Evolutionary conservation across 2,888 invertebrate genomes (phyloP).

Genomic region (Drosophila ezoana): DNA sequence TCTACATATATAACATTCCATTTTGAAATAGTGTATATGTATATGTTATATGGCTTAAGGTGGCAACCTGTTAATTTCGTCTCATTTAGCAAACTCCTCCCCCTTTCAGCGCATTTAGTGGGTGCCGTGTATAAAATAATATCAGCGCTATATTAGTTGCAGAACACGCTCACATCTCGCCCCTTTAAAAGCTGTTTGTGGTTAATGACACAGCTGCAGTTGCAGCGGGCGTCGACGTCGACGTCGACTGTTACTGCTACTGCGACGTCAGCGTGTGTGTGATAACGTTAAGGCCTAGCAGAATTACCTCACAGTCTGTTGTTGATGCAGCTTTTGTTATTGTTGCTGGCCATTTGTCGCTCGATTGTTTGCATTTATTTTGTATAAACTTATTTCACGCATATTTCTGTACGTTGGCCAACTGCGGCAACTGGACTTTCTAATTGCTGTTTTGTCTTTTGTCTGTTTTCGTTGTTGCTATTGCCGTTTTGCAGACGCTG

Average conservation of each 20-base stretch:
- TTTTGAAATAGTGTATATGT: too few species aligned
- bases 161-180: slow-evolving; percentile 2
- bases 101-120: too few species aligned
- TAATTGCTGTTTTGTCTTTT: slow-evolving; percentile 65
- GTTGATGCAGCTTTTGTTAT: slow-evolving; percentile 15
- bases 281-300: slow-evolving; percentile 35
- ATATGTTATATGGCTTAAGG: too few species aligned
- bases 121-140: not conserved
- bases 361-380: slow-evolving; percentile 61
- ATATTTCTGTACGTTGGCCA: slow-evolving; percentile 56
- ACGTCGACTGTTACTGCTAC: slow-evolving; percentile 4
- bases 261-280: slow-evolving; percentile 15
- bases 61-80: too few species aligned
- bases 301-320: slow-evolving; percentile 45
- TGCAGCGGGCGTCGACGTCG: slow-evolving; percentile 13
- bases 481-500: slow-evolving; percentile 51
- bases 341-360: slow-evolving; percentile 54
- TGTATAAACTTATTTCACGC: slow-evolving; percentile 67
- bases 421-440: slow-evolving; percentile 65
- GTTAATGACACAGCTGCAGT: slow-evolving; percentile 38
- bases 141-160: slow-evolving; percentile 1
- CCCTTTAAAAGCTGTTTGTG: slow-evolving; percentile 11
- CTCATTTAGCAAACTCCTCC: not conserved
- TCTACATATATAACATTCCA: too few species aligned
- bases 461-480: slow-evolving; percentile 31